These are phyloP conservation scores for Paradoxurus hermaphroditus DNA, from an alignment of 2,113 vertebrate genomes.

Conservation along the genomic window DNA sequence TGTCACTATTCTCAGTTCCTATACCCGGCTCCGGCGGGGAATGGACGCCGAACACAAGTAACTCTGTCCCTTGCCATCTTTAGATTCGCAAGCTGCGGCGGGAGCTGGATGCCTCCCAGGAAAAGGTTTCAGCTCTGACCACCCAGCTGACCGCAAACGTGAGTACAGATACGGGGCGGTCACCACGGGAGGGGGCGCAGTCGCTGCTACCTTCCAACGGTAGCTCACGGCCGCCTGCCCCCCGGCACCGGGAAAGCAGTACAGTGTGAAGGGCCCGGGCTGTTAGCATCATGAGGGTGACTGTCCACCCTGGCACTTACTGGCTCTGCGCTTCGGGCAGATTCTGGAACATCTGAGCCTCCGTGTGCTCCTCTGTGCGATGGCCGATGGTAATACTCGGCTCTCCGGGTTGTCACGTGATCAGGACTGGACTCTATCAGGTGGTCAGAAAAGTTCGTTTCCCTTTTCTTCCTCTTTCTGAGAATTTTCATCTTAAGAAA, in stretches of 20 bases:
- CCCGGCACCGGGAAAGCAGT: background rate
- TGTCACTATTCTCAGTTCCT: background rate
- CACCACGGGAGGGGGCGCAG: background rate
- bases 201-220: background rate
- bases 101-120: constrained; percentile 97
- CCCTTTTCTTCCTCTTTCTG: background rate
- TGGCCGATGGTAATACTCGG: background rate
- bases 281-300: background rate
- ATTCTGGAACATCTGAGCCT: background rate
- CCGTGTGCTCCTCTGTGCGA: background rate
- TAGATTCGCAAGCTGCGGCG: constrained; percentile 96
- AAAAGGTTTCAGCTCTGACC: constrained; percentile 97
- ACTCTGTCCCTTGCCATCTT: constrained; percentile 44
- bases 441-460: background rate
- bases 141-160: constrained; percentile 98
- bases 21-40: background rate
- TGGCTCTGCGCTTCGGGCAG: background rate
- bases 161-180: constrained; percentile 72
- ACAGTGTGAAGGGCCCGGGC: background rate
- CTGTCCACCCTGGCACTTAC: background rate
- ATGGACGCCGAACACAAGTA: background rate
- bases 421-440: background rate
- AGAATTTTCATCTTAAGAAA: background rate
- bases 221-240: background rate
- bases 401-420: background rate